A percentile compares a stretch with the other conserved stretches of the same genome.
These are phyloP conservation scores for Manis pentadactyla DNA, from an alignment of 2,797 vertebrate species.

Conservation along the genomic window DNA sequence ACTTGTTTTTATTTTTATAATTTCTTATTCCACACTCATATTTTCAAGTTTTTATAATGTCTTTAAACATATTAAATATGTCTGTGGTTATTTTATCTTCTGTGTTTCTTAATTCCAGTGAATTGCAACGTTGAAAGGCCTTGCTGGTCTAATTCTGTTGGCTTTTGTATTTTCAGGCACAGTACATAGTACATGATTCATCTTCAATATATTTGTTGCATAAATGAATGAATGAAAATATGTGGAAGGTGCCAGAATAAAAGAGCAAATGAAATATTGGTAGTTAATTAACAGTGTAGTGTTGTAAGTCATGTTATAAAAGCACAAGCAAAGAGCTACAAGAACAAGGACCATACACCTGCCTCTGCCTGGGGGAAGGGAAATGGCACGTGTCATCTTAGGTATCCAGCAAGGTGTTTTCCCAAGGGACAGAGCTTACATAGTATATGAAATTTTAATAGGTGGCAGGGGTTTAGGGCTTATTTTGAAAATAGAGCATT, in stretches of 20 bases:
- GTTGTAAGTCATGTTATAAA: not conserved
- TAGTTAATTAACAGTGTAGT: not conserved
- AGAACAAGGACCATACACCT: not conserved
- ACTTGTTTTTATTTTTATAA: constrained; percentile 38
- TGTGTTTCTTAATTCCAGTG: not conserved
- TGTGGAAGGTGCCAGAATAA: not conserved
- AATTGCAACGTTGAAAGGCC: constrained; percentile 6
- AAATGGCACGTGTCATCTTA: not conserved
- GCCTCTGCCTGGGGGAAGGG: not conserved
- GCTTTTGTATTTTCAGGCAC: not conserved
- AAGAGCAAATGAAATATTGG: not conserved
- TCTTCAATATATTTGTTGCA: not conserved
- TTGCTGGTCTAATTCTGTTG: not conserved
- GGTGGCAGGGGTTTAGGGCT: not conserved
- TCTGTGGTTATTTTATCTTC: constrained; percentile 23
- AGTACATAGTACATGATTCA: not conserved
- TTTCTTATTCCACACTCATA: not conserved
- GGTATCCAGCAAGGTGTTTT: not conserved
- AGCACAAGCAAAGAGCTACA: not conserved
- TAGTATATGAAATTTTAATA: constrained; percentile 16
- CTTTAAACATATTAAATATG: not conserved
- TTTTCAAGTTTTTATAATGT: not conserved
- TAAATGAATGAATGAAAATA: constrained; percentile 46
- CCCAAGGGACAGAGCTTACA: not conserved
- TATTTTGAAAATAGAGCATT: not conserved